Base-by-base conservation (phyloP, 2,797 vertebrate species). In the Borostomias antarcticus region DNA sequence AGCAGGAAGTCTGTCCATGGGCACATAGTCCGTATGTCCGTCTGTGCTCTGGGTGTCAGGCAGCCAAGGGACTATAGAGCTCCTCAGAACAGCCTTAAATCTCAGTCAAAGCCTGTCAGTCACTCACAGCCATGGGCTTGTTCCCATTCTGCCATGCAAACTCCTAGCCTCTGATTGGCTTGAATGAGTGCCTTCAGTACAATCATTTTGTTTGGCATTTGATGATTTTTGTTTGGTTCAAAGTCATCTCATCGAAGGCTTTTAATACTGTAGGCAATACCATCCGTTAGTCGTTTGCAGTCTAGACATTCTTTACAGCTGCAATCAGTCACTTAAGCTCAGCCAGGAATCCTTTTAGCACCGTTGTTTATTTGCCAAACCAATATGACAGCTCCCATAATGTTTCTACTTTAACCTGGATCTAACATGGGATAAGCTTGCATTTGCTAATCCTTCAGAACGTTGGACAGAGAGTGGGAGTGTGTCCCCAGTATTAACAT, bases 401-500 rank as follows among this genome's bases (percentile, higher is more conserved):
- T 37, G 56, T 33, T 59, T 59, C 23, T 40, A 13, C 33, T 58
- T 33, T 56, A 23, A 30, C 56, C 19, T 13, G 33, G 25, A 25
- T 33, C 11, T 28, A 26, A 21, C 21, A 53, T 53, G 26, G 15
- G 23, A 21, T 9, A 65, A 19, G 50, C 29, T 65, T 57, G 28
- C 45, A 43, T 21, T 11, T 62, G 48, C 52, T 33, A 50, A 50
- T 65, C 56, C 40, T 35, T 35, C 29, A 51, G 33, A 61, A n/a
- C 30, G 45, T 40, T 58, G 28, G 26, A 21, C 26, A 10, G 52
- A 48, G 63, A 62, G 67, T 62, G 63, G 58, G 67, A 50, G 62
- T 62, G 52, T 52, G 17, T 43, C 52, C 33, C 52, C 58, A n/a
- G 64, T 64, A 53, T 28, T 64, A 33, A 70, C 52, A 67, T 75